These are phyloP conservation scores for Podilymbus podiceps DNA, from an alignment of 2,113 vertebrate genomes.

Conservation along the genomic window DNA sequence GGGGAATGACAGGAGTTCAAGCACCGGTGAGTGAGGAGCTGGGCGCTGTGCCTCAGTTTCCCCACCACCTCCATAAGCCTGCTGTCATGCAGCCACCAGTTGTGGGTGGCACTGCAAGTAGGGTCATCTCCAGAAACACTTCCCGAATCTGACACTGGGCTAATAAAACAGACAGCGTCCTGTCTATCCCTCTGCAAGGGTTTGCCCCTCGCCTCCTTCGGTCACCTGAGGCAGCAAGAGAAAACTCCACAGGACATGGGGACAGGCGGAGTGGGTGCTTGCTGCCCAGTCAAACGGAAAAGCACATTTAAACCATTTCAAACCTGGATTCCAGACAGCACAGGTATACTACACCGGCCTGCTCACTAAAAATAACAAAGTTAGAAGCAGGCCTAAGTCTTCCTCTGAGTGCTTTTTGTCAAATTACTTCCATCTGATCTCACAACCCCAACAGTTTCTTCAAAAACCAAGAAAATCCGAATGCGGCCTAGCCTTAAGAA, in stretches of 20 bases:
- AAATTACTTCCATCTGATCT: neutral
- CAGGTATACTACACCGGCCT: neutral
- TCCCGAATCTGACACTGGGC: neutral
- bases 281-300: neutral
- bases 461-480: neutral
- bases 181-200: neutral
- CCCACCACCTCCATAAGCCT: fast-evolving
- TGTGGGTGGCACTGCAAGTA: neutral
- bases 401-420: neutral
- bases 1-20: neutral
- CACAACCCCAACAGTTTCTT: neutral
- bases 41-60: neutral
- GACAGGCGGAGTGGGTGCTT: neutral
- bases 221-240: neutral
- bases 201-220: neutral
- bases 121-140: neutral
- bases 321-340: neutral
- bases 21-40: fast-evolving
- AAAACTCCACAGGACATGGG: fast-evolving
- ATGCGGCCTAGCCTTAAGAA: neutral
- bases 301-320: neutral
- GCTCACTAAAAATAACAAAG: neutral
- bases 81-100: neutral
- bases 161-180: neutral
- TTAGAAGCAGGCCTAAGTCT: neutral